phyloP scores from a whole-genome alignment of 2,113 vertebrate genomes.

The Chloropsis hardwickii region DNA sequence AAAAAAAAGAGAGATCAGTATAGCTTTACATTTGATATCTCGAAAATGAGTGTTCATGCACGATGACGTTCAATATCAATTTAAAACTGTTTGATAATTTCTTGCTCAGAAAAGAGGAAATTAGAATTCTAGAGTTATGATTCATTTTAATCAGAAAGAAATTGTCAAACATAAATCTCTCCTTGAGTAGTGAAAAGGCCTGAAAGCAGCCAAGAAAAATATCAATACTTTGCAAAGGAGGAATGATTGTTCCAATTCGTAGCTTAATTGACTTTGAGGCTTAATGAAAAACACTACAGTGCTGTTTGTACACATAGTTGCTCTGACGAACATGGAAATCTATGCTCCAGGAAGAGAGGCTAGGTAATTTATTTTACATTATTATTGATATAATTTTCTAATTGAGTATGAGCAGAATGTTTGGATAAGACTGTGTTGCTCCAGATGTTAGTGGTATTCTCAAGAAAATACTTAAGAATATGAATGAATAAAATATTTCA shows the following conservation, averaged over 20 bases:
- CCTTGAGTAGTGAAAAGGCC: conserved; percentile 79
- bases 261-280: conserved; percentile 94
- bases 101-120: conserved; percentile 77
- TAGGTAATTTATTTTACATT: conserved; percentile 59
- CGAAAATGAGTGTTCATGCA: not conserved
- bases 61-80: conserved; percentile 37
- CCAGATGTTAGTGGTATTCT: conserved; percentile 61
- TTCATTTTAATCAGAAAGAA: conserved; percentile 86
- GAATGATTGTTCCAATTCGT: conserved; percentile 89
- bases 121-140: conserved; percentile 80
- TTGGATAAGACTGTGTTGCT: conserved; percentile 28
- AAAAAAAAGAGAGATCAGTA: not conserved
- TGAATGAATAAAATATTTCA: conserved; percentile 42
- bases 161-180: conserved; percentile 85
- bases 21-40: not conserved
- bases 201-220: conserved; percentile 81
- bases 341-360: conserved; percentile 20
- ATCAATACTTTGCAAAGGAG: conserved; percentile 92
- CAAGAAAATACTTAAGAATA: conserved; percentile 52
- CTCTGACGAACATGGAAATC: conserved; percentile 61
- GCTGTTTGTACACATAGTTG: conserved; percentile 75
- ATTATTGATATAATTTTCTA: conserved; percentile 69
- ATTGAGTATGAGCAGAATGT: conserved; percentile 58
- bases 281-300: conserved; percentile 84
- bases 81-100: conserved; percentile 71